Base-by-base conservation (phyloP, 2,888 invertebrate genomes). In the Drosophila colorata region DNA sequence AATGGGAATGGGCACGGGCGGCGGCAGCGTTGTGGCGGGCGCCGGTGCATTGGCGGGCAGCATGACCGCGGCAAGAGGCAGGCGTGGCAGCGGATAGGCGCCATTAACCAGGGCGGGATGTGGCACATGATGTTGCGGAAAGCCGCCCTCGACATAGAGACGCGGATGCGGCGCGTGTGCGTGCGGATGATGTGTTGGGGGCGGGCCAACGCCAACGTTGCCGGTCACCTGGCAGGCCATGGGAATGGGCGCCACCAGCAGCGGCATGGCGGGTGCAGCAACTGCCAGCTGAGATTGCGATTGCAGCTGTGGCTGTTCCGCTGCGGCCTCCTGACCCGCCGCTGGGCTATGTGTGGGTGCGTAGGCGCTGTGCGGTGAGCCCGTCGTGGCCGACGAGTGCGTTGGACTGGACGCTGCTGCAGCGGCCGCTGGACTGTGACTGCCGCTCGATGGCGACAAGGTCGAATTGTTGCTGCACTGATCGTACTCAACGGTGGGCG, bases 291-390 rank as follows among this genome's bases (percentile, higher is more conserved):
- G 61, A 20, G 72, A 38, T 37, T 52, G 68, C 14, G 55, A 38
- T 13, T 67, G 69, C 25, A 66, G 76, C 6, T 67, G 69, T 5
- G 63, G 74, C 4, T 61, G 72, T 16, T 63, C 58, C 33, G 41
- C 18, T n/a, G 55, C 8, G 3, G 20, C n/a, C 28, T 69, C 75
- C 16, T 67, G 63, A 3, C 25, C 41, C 4, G 59, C 48, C 3
- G 60, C 64, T 20, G 91, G 91, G 68, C 91, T 91, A 14, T 88
- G 74, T 18, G 78, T 81, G 1, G 80, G 59, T 0, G 82, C 72
- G 72, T 90, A 90, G 52, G 80, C 80, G 58, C 85, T 89, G n/a
- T 80, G 80, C 8, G 91, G 91, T 4, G 92, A 92, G 44, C 88
- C 88, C 7, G 90, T 91, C 8, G 88, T 87, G 47, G 90, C 79